Evolutionary conservation across 2,113 vertebrate genomes (phyloP).

Genomic region (Ptyas mucosa): DNA sequence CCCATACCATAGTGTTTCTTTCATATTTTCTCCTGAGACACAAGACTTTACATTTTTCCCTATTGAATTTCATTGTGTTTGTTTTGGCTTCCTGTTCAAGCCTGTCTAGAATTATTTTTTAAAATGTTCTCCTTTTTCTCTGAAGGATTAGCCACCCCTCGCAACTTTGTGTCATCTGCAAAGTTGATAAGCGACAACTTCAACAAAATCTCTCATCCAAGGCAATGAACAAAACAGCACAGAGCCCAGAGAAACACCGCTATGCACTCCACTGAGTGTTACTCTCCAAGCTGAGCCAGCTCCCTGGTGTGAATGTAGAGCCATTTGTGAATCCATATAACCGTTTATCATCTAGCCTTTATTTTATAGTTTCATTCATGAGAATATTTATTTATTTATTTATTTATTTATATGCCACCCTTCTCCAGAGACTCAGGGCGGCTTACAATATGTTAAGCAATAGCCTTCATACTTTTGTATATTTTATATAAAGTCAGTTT

Average conservation of each 20-base stretch:
- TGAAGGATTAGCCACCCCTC: background rate
- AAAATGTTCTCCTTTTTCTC: background rate
- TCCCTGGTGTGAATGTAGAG: background rate
- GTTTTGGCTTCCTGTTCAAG: background rate
- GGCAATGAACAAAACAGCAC: background rate
- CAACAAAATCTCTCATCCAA: background rate
- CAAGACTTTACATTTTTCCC: background rate
- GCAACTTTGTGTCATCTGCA: background rate
- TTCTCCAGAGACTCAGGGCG: no score
- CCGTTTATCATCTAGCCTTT: background rate
- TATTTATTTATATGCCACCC: no score
- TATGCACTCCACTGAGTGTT: background rate
- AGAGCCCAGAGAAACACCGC: background rate
- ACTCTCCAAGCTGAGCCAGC: background rate
- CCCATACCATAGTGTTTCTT: background rate
- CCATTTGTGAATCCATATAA: background rate
- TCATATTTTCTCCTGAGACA: background rate
- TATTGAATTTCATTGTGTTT: background rate
- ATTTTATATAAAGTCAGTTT: no score
- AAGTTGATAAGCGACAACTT: background rate
- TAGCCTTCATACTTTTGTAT: no score
- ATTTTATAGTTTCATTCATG: background rate
- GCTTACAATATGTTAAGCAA: no score
- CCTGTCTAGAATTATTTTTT: background rate
- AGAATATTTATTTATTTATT: background rate